These are phyloP conservation scores for Neodontobutis hainanensis DNA, from an alignment of 2,113 vertebrate genomes.

Conservation along the genomic window DNA sequence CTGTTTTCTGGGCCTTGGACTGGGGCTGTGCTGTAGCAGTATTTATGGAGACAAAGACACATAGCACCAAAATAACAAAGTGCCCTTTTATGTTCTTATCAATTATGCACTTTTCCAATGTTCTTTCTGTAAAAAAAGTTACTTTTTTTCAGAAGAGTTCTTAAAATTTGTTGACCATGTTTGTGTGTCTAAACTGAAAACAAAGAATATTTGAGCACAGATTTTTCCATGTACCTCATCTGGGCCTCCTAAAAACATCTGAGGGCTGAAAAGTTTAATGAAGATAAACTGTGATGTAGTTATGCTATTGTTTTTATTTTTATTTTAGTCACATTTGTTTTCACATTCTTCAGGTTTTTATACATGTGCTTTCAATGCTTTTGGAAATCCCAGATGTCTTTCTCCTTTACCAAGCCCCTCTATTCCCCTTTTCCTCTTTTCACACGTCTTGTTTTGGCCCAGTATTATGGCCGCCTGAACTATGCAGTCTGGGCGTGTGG, in stretches of 20 bases:
- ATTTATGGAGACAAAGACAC: constrained; percentile 66
- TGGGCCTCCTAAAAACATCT: constrained; percentile 44
- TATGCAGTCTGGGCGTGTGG: constrained; percentile 68
- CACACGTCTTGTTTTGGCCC: constrained; percentile 40
- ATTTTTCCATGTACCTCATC: constrained; percentile 11
- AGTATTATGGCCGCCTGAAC: constrained; percentile 56
- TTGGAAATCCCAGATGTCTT: constrained; percentile 24
- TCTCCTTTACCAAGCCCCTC: not conserved
- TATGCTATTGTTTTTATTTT: not conserved
- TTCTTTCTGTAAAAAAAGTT: constrained; percentile 46
- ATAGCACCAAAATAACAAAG: constrained; percentile 73
- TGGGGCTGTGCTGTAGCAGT: constrained; percentile 70
- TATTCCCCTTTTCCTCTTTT: not conserved
- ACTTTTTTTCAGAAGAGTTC: constrained; percentile 25
- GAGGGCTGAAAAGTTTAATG: constrained; percentile 45
- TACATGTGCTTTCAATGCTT: constrained; percentile 9
- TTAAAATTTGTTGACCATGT: constrained; percentile 53
- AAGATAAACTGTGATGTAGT: not conserved
- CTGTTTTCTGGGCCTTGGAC: constrained; percentile 58
- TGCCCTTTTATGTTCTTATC: constrained; percentile 73
- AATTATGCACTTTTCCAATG: constrained; percentile 70
- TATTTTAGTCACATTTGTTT: constrained; percentile 19
- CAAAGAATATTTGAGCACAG: constrained; percentile 43
- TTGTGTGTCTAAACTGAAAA: constrained; percentile 53
- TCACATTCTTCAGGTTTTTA: constrained; percentile 3